Base-by-base conservation (phyloP, 2,888 invertebrate genomes). In the Elmis aenea region DNA sequence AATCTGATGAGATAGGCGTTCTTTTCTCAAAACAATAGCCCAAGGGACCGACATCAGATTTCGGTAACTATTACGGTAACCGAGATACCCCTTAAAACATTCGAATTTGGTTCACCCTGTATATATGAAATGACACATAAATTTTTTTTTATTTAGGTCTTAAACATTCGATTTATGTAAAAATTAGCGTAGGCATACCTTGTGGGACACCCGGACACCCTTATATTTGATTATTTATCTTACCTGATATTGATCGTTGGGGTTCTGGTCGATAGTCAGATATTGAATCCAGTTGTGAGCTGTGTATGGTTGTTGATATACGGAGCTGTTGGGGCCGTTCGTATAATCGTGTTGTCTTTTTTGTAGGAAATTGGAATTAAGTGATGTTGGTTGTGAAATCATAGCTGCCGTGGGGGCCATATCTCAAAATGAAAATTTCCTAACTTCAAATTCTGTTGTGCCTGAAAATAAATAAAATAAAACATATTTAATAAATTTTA, bases 391-490 rank as follows among this genome's bases (percentile, higher is more conserved):
- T 41, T 55, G 50, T 3, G 53, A 45, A 18, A 56, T 41, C 45
- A 55, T 49, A 9, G 55, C 52, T 27, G 55, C 52, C n/a, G 57
- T 55, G 22, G 58, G 55, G 24, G 58, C 51, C 58, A 58, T 58
- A 30, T 35, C 5, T 18, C 18, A 8, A 18, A 8, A 18, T 18
- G 18, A 18, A 18, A 18, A 6, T 5, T 6, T 18, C 18, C 8
- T 6, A 18, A 18, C 5, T 8, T 5, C 5, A 18, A 18, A 18
- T 5, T 18, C 8, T 18, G 18, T 6, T 18, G 18, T n/a, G n/a
- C 34, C 13, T 20, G 15, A 1, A 12, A 22, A 12, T 12, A 2
- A 14, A 3, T n/a, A 13, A 26, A 31, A 26, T 6, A 13, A 26
- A 1, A 26, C n/a, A n/a, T n/a, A n/a, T n/a, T n/a, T n/a, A n/a